Conservation (phyloP, 2,888 invertebrate species). For the Pristionchus arcanus region DNA sequence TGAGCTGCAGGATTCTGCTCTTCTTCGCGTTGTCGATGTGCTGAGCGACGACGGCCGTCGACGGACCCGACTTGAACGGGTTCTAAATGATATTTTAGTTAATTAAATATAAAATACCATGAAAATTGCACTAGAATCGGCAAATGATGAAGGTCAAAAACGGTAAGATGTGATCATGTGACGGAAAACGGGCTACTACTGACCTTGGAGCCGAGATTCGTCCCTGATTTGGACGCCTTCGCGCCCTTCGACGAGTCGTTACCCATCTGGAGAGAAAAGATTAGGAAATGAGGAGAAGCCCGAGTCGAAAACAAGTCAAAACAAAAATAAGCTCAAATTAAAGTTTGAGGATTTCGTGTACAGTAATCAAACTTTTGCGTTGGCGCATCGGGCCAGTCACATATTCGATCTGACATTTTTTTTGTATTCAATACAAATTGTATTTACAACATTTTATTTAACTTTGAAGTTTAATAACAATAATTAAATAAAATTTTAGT, state of each 20-base stretch:
- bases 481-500: neutral
- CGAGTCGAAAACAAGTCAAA: neutral
- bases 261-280: conserved; percentile 38
- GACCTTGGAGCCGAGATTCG: conserved; percentile 4
- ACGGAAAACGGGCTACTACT: neutral
- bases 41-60: conserved; percentile 85
- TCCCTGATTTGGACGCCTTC: conserved; percentile 12
- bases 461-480: neutral
- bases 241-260: conserved; percentile 53
- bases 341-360: conserved; percentile 2
- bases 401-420: neutral
- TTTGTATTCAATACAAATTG: neutral
- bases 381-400: neutral
- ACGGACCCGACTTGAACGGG: conserved; percentile 69
- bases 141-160: neutral
- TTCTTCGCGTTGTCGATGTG: conserved; percentile 96
- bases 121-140: neutral
- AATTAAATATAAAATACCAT: neutral
- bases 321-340: neutral
- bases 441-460: neutral
- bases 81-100: neutral
- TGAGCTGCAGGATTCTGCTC: conserved; percentile 93
- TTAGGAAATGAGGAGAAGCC: neutral
- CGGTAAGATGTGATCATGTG: neutral
- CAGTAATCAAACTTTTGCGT: neutral